These are phyloP conservation scores for Scartelaos histophorus DNA, from an alignment of 2,113 vertebrate species.

Conservation along the genomic window DNA sequence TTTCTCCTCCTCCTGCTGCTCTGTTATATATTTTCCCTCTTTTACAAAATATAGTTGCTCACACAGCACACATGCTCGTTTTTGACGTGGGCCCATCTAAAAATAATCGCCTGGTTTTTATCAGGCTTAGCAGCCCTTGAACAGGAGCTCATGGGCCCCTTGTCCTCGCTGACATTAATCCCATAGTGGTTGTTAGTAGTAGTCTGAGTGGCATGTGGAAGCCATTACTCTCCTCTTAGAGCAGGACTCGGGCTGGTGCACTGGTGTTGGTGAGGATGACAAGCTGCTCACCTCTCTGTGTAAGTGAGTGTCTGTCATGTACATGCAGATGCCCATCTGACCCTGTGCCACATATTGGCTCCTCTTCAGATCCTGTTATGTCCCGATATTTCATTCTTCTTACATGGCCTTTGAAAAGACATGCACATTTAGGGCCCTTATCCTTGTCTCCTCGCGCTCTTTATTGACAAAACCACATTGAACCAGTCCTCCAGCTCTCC, in stretches of 20 bases:
- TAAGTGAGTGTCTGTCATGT: conserved; percentile 31
- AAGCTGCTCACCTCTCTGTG: conserved; percentile 40
- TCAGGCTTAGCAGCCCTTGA: conserved; percentile 65
- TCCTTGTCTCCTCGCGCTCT: conserved; percentile 6
- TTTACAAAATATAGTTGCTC: conserved; percentile 52
- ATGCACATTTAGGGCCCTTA: conserved; percentile 8
- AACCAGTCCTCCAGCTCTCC: conserved; percentile 37
- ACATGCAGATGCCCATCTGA: conserved; percentile 45
- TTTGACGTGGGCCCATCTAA: conserved; percentile 54
- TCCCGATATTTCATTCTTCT: conserved; percentile 14
- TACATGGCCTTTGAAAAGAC: conserved; percentile 12
- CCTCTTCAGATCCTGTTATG: conserved; percentile 28
- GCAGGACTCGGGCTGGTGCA: conserved; percentile 53
- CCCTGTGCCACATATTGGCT: conserved; percentile 25
- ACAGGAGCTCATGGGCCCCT: conserved; percentile 68
- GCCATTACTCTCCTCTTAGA: conserved; percentile 76
- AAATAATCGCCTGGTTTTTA: conserved; percentile 69
- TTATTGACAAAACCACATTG: conserved; percentile 20
- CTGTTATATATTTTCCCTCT: conserved; percentile 35
- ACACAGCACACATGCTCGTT: conserved; percentile 44
- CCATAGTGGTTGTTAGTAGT: conserved; percentile 67
- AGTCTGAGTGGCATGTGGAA: conserved; percentile 75
- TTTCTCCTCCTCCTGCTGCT: conserved; percentile 27
- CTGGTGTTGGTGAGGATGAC: conserved; percentile 52
- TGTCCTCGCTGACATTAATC: conserved; percentile 71